A percentile compares a stretch with the other conserved stretches of the same genome.
Conservation (phyloP, 2,797 vertebrate genomes). For the Dicrostonyx torquatus region DNA sequence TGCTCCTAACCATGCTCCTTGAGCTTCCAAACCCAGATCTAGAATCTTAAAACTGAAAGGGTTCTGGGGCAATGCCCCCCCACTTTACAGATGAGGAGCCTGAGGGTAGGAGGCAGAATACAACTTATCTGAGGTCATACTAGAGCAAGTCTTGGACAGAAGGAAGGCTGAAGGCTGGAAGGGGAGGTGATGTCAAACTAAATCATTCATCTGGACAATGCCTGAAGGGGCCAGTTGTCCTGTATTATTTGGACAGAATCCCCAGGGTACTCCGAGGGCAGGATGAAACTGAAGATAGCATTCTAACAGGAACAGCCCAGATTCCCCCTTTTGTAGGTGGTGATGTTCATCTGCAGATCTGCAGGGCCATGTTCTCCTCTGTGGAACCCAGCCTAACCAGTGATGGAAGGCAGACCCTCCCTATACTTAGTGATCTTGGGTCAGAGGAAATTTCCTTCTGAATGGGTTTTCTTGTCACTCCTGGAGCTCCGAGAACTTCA, state of each 20-base stretch:
- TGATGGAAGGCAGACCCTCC: background rate
- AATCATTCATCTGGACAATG: background rate
- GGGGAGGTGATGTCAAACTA: background rate
- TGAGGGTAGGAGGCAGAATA: background rate
- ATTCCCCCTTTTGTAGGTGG: background rate
- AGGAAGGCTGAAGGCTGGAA: background rate
- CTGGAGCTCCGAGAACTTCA: background rate
- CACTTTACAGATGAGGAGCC: background rate
- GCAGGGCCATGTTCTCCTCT: background rate
- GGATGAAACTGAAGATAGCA: background rate
- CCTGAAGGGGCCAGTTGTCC: background rate
- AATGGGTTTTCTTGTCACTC: background rate
- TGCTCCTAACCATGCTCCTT: background rate
- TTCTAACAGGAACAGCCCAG: background rate
- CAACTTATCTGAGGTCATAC: constrained; percentile 34
- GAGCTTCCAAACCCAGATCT: constrained; percentile 12
- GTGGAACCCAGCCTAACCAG: background rate
- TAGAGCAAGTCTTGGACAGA: background rate
- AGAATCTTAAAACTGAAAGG: constrained; percentile 15
- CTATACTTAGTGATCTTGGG: background rate
- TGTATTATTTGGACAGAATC: background rate
- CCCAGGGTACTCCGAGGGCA: background rate
- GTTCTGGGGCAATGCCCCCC: background rate
- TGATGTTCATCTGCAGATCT: background rate
- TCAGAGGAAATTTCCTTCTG: background rate